Evolutionary conservation across 1,140 invertebrate genomes (phyloP), one percentile per base, ranked within the genome.

Genomic region (Bombus superbus): DNA sequence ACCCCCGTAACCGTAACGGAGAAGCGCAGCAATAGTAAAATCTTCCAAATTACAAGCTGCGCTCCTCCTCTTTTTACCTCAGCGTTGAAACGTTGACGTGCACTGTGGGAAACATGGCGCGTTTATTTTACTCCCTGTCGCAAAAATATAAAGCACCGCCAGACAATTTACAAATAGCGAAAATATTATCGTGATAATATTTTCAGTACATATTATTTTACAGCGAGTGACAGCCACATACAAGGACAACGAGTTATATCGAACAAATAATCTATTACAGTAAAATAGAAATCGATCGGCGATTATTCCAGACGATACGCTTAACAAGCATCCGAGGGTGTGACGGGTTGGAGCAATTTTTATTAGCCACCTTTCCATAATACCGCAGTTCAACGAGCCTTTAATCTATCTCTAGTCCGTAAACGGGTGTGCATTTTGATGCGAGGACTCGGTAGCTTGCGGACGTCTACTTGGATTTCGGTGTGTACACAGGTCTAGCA

Each of bases 401-500:
- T 82, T 85, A 89, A 89, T 89, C 88, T 89, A 82, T 89, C 87
- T 71, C 79, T 32, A 44, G 40, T n/a, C 57, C 83, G 75, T 84
- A 35, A 82, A 74, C 74, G 79, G 59, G 28, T 64, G 74, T 78
- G 83, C 86, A 91, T 91, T 91, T 90, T 85, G 88, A 90, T 86
- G 83, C 32, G n/a, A 40, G 69, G 74, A 71, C 78, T 90, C 72
- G 86, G 81, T 78, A 77, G 87, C 72, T 66, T 81, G 75, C 80
- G 75, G 81, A 86, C 72, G 88, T 89, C 86, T 90, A 90, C 88
- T 83, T 92, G 89, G 89, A 93, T 94, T 92, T 89, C 90, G 88
- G 90, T 91, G 92, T 91, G 89, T 93, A 92, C 92, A 92, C 89
- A 88, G 90, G 91, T 89, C 89, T 89, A 92, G 90, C 91, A 85